These are phyloP conservation scores for Ophion slaviceki DNA, from an alignment of 2,888 invertebrate species.

Conservation along the genomic window DNA sequence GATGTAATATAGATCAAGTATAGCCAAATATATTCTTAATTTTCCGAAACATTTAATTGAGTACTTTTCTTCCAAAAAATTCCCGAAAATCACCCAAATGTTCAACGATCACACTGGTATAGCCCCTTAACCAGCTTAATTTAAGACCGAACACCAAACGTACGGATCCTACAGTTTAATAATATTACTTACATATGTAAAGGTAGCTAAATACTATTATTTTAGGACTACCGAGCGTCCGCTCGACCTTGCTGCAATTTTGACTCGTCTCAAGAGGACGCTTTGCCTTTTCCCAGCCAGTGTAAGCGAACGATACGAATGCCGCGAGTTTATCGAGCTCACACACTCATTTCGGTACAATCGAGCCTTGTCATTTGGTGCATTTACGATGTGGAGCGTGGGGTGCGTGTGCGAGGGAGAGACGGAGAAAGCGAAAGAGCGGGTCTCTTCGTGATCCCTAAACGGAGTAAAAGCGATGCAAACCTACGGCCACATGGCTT, in stretches of 20 bases:
- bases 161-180: no score
- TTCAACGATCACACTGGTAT: no score
- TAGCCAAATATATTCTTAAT: no score
- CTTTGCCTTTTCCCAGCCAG: not conserved
- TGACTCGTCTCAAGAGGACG: not conserved
- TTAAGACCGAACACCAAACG: no score
- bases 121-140: no score
- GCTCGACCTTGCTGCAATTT: not conserved
- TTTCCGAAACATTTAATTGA: no score
- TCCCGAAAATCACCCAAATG: no score
- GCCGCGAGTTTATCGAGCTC: not conserved
- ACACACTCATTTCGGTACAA: not conserved
- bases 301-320: not conserved
- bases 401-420: not conserved
- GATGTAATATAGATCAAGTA: no score
- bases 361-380: not conserved
- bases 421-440: not conserved
- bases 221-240: not conserved
- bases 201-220: no score
- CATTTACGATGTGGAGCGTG: not conserved
- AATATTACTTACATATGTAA: no score
- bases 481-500: not conserved
- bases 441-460: not conserved
- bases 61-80: no score
- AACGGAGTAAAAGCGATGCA: conserved; percentile 3